Conservation (phyloP, 2,797 vertebrate genomes). For the Sphaeramia orbicularis region DNA sequence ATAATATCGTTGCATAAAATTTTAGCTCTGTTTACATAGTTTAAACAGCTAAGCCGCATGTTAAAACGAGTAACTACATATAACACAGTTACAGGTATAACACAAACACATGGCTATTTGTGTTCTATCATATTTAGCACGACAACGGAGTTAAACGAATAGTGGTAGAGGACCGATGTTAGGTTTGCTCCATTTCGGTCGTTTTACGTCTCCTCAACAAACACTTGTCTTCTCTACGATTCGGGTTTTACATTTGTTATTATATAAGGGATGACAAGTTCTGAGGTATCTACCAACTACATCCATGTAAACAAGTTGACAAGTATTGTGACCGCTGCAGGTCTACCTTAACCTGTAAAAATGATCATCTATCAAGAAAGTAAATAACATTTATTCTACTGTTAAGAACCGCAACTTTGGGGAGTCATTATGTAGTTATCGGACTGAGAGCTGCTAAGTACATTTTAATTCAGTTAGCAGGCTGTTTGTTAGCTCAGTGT, state of each 20-base stretch:
- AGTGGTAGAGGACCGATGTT: too few species aligned
- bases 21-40: too few species aligned
- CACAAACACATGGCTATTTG: too few species aligned
- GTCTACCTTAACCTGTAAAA: not conserved
- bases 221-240: too few species aligned
- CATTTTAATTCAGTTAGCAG: constrained; percentile 47
- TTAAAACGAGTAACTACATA: too few species aligned
- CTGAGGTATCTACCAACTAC: not conserved
- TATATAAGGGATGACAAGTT: not conserved
- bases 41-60: too few species aligned
- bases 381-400: not conserved
- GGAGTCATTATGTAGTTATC: not conserved
- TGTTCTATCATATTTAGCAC: too few species aligned
- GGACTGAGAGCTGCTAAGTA: constrained; percentile 10
- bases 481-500: constrained; percentile 67
- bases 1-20: too few species aligned
- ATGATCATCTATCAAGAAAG: not conserved
- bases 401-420: not conserved
- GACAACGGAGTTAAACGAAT: too few species aligned
- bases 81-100: too few species aligned
- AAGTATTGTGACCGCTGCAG: constrained; percentile 9
- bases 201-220: too few species aligned
- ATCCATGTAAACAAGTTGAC: constrained; percentile 61
- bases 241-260: not conserved
- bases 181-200: too few species aligned